A percentile compares a stretch with the other conserved stretches of the same genome.
These are phyloP conservation scores for Tyrophagus putrescentiae DNA, from an alignment of 1,140 invertebrate species.

Conservation along the genomic window DNA sequence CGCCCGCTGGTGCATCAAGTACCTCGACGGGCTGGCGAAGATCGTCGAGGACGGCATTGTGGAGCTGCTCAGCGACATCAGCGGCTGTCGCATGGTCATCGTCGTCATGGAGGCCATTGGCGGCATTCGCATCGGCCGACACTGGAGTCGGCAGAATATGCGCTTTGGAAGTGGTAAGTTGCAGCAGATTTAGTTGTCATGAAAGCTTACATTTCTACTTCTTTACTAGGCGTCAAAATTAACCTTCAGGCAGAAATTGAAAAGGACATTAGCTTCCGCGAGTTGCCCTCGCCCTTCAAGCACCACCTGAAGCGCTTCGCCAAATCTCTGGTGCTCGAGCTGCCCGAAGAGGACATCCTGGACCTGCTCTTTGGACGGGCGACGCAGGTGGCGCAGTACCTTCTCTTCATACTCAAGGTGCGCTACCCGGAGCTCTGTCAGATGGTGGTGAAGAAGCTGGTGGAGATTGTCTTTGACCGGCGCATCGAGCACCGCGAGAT, in stretches of 20 bases:
- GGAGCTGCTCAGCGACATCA: not conserved
- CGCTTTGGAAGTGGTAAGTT: slow-evolving; percentile 20
- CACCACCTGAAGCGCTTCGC: slow-evolving; percentile 14
- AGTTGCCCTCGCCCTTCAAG: slow-evolving; percentile 17
- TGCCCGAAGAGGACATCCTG: slow-evolving; percentile 6
- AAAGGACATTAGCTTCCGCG: slow-evolving; percentile 22
- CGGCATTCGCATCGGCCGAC: slow-evolving; percentile 22
- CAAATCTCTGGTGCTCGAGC: slow-evolving; percentile 16
- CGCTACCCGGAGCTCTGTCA: slow-evolving; percentile 22
- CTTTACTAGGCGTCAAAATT: slow-evolving; percentile 7
- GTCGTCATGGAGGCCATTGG: slow-evolving; percentile 20
- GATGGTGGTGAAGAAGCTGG: slow-evolving; percentile 20
- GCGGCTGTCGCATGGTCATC: slow-evolving; percentile 17
- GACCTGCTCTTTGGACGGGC: slow-evolving; percentile 18
- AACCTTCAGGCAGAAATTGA: slow-evolving; percentile 21
- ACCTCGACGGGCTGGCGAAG: slow-evolving; percentile 1
- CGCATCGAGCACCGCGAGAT: not conserved
- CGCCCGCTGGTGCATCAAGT: slow-evolving; percentile 12
- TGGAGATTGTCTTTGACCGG: slow-evolving; percentile 21
- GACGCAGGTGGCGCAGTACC: slow-evolving; percentile 20
- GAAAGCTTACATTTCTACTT: not conserved
- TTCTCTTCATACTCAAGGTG: slow-evolving; percentile 23
- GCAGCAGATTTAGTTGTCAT: not conserved
- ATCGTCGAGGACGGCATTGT: slow-evolving; percentile 9
- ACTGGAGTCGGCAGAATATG: slow-evolving; percentile 24